Base-by-base conservation (phyloP, 92 coral and sea anemone species). In the Muricea muricata region DNA sequence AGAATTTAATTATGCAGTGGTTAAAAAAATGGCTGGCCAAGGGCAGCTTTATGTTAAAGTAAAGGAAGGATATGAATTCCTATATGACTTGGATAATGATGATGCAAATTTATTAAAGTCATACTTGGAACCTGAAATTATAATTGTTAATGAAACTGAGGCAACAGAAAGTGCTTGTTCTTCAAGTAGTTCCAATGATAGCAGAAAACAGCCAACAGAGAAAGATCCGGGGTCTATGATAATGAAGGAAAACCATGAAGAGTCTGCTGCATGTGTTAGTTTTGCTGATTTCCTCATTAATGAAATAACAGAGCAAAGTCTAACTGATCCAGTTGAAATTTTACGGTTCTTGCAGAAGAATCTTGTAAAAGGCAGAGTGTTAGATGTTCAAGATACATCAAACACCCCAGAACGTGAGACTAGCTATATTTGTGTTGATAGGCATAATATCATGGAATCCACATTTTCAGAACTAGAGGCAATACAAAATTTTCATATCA, bases 11-110 rank as follows among this genome's bases (percentile, higher is more conserved):
- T 79, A 76, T 69, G 50, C 89, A 45, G 93, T 91, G 7, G 89
- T 91, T 2, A 91, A 87, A 79, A 91, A 88, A 55, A 52, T 91
- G 81, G 86, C 90, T 40, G 89, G 94, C 5, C 91, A 67, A 60
- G 79, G 72, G 48, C 63, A 50, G 81, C 86, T 75, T 0, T 79
- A 56, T 80, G 72, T 81, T 24, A 79, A 26, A 80, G 65, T 79
- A 55, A 86, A 67, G 82, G 42, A 73, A 25, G 76, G 65, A 7
- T 73, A 79, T 32, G 61, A 52, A 20, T 86, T 89, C 42, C 68
- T 60, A 5, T 84, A 73, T 39, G 70, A 84, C 32, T 20, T 55
- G 5, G 81, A 71, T 21, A 24, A 31, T 82, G 48, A 67, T 15
- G 61, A 54, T 54, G 61, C 15, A 54, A 54, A 20, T 0, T 1